A percentile compares a stretch with the other conserved stretches of the same genome.
Evolutionary conservation across 2,888 invertebrate species (phyloP).

Genomic region (Hololepta plana): DNA sequence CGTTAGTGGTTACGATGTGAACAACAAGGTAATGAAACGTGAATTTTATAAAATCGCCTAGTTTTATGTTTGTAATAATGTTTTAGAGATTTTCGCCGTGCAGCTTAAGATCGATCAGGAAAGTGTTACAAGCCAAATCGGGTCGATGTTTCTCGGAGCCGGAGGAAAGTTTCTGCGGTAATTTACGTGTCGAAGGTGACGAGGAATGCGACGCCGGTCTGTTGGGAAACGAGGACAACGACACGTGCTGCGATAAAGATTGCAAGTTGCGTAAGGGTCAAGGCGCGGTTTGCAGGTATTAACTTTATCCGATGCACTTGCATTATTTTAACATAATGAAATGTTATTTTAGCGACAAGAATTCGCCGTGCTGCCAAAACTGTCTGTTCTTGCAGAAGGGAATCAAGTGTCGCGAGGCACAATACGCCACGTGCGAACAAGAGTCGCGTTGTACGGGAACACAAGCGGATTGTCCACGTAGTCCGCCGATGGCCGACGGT

Average conservation of each 20-base stretch:
- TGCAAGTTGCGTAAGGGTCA: conserved; percentile 68
- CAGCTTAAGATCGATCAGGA: conserved; percentile 78
- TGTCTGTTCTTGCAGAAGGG: conserved; percentile 74
- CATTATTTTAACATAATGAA: conserved; percentile 2
- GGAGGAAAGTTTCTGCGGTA: conserved; percentile 91
- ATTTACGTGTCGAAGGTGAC: conserved; percentile 84
- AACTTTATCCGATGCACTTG: not conserved
- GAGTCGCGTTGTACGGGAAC: conserved; percentile 77
- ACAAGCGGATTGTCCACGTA: conserved; percentile 65
- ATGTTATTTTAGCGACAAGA: conserved; percentile 60
- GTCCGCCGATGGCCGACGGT: conserved; percentile 71
- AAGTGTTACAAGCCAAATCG: conserved; percentile 83
- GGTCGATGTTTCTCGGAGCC: conserved; percentile 85
- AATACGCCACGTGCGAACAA: conserved; percentile 82
- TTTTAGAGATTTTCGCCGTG: conserved; percentile 86
- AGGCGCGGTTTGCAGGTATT: conserved; percentile 86
- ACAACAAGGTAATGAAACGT: conserved; percentile 76
- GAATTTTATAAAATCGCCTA: too few species aligned
- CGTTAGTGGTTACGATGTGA: conserved; percentile 89
- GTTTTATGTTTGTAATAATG: conserved; percentile 3
- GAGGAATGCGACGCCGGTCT: conserved; percentile 95
- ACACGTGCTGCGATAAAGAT: conserved; percentile 84
- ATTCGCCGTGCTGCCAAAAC: conserved; percentile 86
- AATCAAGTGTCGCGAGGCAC: conserved; percentile 77
- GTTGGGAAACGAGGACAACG: conserved; percentile 81